Evolutionary conservation across 2,113 vertebrate species (phyloP).

Genomic region (Callorhinus ursinus): DNA sequence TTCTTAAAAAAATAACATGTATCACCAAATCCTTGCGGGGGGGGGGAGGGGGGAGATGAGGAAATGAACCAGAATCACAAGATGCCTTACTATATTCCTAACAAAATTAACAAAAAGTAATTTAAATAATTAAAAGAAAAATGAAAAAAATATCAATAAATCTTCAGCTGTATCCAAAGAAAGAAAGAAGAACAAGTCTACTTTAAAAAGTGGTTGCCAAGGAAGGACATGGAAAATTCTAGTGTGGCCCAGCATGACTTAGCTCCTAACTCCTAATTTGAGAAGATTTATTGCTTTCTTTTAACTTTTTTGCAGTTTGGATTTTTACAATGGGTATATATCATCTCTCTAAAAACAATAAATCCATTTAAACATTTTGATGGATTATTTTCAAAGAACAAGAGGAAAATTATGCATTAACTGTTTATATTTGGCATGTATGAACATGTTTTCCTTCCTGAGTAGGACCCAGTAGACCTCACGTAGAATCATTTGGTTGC

Average conservation of each 20-base stretch:
- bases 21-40: not conserved
- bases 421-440: not conserved
- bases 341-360: conserved; percentile 22
- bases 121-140: conserved; percentile 28
- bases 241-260: not conserved
- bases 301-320: conserved; percentile 1
- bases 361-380: not conserved
- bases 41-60: not conserved
- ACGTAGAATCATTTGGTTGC: not conserved
- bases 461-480: not conserved
- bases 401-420: not conserved
- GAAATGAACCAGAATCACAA: not conserved
- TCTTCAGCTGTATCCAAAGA: not conserved
- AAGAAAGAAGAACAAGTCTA: not conserved
- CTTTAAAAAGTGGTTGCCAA: not conserved
- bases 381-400: not conserved
- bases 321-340: not conserved
- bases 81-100: not conserved
- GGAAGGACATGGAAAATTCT: not conserved
- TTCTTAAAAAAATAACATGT: not conserved
- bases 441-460: not conserved
- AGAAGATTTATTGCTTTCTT: not conserved
- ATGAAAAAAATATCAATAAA: not conserved
- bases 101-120: conserved; percentile 12
- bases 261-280: not conserved